Conservation (phyloP, 2,113 vertebrate species). For the Numida meleagris region DNA sequence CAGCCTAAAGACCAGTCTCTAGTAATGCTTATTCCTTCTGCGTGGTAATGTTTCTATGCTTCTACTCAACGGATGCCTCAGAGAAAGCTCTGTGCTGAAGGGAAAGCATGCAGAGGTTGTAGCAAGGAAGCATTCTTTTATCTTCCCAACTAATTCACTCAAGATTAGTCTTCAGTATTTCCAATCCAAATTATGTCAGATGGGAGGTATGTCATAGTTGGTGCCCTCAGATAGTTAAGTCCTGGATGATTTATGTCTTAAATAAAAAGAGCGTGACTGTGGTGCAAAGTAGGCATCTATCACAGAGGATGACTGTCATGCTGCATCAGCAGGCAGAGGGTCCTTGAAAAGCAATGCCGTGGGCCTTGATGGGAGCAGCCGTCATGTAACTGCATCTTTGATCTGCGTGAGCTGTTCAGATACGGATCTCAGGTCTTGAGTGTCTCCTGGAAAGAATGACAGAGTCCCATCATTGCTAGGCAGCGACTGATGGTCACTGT, state of each 20-base stretch:
- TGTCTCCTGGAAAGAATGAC: neutral
- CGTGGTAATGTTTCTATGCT: neutral
- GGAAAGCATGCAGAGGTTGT: neutral
- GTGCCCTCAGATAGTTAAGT: neutral
- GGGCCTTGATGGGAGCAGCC: neutral
- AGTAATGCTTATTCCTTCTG: neutral
- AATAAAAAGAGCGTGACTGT: neutral
- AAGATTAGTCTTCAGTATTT: neutral
- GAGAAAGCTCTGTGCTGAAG: neutral
- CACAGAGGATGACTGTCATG: neutral
- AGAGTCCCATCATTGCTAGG: neutral
- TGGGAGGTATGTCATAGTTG: neutral
- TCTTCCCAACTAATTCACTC: neutral
- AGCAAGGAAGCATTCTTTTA: neutral
- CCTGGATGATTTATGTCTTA: neutral
- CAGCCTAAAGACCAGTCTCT: neutral
- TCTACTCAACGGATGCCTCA: neutral
- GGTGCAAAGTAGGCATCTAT: neutral
- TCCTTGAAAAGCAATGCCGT: neutral
- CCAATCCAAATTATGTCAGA: neutral
- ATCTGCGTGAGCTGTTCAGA: neutral
- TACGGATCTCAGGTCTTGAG: neutral
- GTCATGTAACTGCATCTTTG: neutral
- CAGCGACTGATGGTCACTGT: neutral
- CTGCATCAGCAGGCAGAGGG: neutral